Evolutionary conservation across 2,113 vertebrate species (phyloP), one percentile per base, ranked within the genome.

Genomic region (Xyliphius kryptos): DNA sequence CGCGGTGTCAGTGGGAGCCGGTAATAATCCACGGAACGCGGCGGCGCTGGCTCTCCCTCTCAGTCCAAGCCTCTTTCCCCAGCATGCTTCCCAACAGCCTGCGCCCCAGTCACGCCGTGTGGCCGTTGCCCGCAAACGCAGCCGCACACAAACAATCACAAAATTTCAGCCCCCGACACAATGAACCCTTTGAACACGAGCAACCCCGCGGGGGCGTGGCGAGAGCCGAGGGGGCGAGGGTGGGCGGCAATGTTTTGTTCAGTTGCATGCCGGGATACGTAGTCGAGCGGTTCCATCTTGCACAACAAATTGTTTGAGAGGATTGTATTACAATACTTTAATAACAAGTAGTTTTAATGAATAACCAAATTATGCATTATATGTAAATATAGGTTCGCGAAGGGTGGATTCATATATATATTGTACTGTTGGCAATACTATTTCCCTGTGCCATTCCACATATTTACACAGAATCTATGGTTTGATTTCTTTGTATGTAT

Each of bases 131-230:
- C n/a, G 66, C 43, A 36, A 1, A 44, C 50, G 2, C 50, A 4
- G 19, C 12, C 50, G 44, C 61, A 53, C 49, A 54, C 50, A 40
- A 5, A 37, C 50, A 38, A n/a, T 49, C 40, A 38, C 44, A n/a
- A 59, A 21, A 20, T 70, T 70, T 70, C 68, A 67, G 41, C 55
- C 38, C 50, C 68, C 64, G 66, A 74, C 73, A 74, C 73, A 74
- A 74, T 74, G 73, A 74, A 71, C 46, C 36, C 69, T 71, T 74
- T 74, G 26, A 74, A 66, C 66, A 57, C 13, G 26, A 59, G 63
- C 71, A 65, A 59, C 69, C 73, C 69, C 62, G 61, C 73, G 71
- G 69, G 69, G 73, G 69, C 66, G 73, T 71, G 73, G 63, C 73
- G 68, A 71, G 67, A 74, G 52, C 56, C 56, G 66, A 49, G 61